Conservation (phyloP, 2,888 invertebrate species). For the Sclerodermus sp. region DNA sequence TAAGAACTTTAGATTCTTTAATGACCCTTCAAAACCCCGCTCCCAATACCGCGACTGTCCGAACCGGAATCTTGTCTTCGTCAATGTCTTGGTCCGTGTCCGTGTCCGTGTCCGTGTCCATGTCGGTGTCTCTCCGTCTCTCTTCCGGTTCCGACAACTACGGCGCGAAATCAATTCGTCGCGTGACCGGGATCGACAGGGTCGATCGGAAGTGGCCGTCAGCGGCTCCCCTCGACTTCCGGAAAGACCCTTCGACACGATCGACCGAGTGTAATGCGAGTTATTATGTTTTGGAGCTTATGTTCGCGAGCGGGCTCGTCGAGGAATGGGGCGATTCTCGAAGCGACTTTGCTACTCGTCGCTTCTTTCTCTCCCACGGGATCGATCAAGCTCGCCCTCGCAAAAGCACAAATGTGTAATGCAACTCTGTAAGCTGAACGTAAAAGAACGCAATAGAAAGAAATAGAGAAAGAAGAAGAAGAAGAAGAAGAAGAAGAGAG, state of each 20-base stretch:
- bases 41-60: constrained; percentile 21
- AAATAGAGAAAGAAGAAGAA: neutral
- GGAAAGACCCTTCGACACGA: no score
- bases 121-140: neutral
- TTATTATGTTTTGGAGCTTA: no score
- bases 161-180: constrained; percentile 39
- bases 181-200: neutral
- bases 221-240: no score
- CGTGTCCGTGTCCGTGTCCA: neutral
- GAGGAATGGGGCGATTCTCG: no score
- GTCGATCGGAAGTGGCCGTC: no score
- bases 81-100: no score
- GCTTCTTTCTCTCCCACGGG: no score
- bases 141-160: constrained; percentile 26
- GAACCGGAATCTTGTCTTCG: neutral
- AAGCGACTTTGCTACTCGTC: no score
- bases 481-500: neutral
- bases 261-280: no score
- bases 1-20: constrained; percentile 21
- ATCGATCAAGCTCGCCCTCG: no score
- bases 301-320: no score
- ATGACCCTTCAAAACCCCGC: constrained; percentile 39
- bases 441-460: neutral
- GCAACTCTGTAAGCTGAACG: neutral
- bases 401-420: neutral